Evolutionary conservation across 2,113 vertebrate species (phyloP), one percentile per base, ranked within the genome.

Genomic region (Ciconia maguari): DNA sequence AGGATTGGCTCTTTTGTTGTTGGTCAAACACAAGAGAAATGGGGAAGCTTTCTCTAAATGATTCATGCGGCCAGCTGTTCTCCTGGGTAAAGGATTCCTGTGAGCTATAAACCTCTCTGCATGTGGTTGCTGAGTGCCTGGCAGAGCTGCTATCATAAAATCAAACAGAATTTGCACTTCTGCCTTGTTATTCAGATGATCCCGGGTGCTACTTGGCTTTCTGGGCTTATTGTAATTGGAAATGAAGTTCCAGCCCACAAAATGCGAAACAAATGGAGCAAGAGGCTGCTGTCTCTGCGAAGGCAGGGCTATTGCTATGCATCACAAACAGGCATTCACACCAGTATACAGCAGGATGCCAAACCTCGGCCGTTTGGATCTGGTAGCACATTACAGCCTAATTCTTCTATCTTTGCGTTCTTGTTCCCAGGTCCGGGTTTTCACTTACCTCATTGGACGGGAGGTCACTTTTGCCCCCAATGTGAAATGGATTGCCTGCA

Each of bases 401-500:
- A 74, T 44, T 58, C 32, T 76, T 21, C 66, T 65, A 1, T 11
- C 44, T 64, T 58, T 91, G n/a, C 1, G 0, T 60, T 74, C 87
- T 11, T 16, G 8, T 83, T 85, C 44, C 24, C 93, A 99, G 99
- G 99, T 99, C 32, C 99, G 99, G 10, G 98, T 99, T 74, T 99
- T 99, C 98, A 99, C 99, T 3, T 99, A 99, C 93, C 98, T 99
- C 76, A 99, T 99, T 52, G 99, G 99, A 58, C 98, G 99, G 65
- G 99, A 99, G 89, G 98, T 99, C 97, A 99, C 99, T 3, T 99
- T 99, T 86, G 99, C 98, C 32, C 98, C 99, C 8, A 99, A 98
- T 2, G 98, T 99, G 74, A 99, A 99, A 92, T 99, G 99, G 99
- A 99, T 99, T 1, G 99, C 99, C 32, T 99, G 99, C 98, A 99